Percentiles rank a stretch among this genome's conserved stretches.
These are phyloP conservation scores for Bombus pascuorum DNA, from an alignment of 1,140 invertebrate species.

Conservation along the genomic window DNA sequence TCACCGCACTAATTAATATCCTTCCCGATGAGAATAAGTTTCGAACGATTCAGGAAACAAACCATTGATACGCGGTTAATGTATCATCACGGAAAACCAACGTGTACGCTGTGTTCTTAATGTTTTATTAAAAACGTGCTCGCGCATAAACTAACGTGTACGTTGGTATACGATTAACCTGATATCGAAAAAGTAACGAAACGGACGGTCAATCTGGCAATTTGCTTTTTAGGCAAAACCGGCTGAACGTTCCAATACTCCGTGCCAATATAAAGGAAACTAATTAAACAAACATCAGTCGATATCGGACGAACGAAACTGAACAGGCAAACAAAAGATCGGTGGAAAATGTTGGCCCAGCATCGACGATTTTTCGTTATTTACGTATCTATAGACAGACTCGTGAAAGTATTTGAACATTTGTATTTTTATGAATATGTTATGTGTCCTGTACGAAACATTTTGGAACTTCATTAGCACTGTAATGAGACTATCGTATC, in stretches of 20 bases:
- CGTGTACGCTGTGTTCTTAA: not conserved
- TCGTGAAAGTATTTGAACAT: not conserved
- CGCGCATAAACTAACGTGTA: not conserved
- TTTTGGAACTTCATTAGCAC: not conserved
- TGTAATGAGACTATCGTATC: not conserved
- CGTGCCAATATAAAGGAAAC: not conserved
- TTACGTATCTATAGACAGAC: not conserved
- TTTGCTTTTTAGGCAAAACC: not conserved
- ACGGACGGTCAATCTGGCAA: no score
- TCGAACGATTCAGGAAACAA: not conserved
- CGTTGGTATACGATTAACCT: not conserved
- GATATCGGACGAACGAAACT: not conserved
- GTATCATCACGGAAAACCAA: not conserved
- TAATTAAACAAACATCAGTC: slow-evolving; percentile 1
- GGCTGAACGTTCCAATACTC: not conserved
- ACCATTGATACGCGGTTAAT: not conserved
- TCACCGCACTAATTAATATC: slow-evolving; percentile 9
- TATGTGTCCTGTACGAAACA: not conserved
- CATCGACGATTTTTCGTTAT: not conserved
- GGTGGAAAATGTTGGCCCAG: not conserved
- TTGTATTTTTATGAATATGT: not conserved
- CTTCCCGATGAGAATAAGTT: not conserved
- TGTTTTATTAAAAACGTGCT: not conserved
- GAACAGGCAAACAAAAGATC: no score
- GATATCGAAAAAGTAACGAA: not conserved